phyloP scores from a whole-genome alignment of 2,113 vertebrate genomes.

The Leptodactylus fuscus region DNA sequence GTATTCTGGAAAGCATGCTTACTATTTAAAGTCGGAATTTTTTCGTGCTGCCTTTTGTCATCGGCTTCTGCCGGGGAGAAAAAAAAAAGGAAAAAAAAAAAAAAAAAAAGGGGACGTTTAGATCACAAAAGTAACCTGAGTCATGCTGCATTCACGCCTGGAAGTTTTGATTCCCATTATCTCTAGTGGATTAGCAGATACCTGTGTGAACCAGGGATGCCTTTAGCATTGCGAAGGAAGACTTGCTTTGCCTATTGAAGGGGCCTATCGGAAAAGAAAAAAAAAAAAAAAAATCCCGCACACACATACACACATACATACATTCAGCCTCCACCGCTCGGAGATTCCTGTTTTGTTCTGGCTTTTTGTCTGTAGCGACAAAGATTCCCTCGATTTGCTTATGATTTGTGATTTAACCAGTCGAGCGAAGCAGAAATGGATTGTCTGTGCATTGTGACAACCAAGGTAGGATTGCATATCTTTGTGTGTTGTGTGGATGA shows the following conservation, averaged over 20 bases:
- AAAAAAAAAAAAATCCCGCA: background rate
- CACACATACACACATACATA: constrained; percentile 7
- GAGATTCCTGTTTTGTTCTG: constrained; percentile 72
- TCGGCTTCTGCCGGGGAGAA: constrained; percentile 71
- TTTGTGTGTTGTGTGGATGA: constrained; percentile 63
- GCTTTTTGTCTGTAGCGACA: constrained; percentile 58
- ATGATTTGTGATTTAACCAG: constrained; percentile 80
- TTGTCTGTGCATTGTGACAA: constrained; percentile 98
- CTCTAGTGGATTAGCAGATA: constrained; percentile 77
- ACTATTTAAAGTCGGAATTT: constrained; percentile 75
- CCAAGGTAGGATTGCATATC: constrained; percentile 86
- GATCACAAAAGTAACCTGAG: constrained; percentile 69
- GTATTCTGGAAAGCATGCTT: constrained; percentile 75
- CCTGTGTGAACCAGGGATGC: constrained; percentile 79
- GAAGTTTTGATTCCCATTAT: constrained; percentile 79
- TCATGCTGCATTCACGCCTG: constrained; percentile 75
- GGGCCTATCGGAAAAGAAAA: constrained; percentile 73
- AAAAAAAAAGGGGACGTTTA: constrained; percentile 66
- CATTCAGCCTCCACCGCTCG: constrained; percentile 74
- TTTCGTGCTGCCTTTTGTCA: constrained; percentile 73
- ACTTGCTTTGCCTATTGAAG: constrained; percentile 75
- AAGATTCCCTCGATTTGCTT: constrained; percentile 77
- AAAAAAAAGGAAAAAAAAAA: no score
- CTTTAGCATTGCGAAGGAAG: constrained; percentile 82
- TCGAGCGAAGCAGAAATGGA: constrained; percentile 87